Evolutionary conservation across 2,797 vertebrate species (phyloP).

Genomic region (Thripadectes ignobilis): DNA sequence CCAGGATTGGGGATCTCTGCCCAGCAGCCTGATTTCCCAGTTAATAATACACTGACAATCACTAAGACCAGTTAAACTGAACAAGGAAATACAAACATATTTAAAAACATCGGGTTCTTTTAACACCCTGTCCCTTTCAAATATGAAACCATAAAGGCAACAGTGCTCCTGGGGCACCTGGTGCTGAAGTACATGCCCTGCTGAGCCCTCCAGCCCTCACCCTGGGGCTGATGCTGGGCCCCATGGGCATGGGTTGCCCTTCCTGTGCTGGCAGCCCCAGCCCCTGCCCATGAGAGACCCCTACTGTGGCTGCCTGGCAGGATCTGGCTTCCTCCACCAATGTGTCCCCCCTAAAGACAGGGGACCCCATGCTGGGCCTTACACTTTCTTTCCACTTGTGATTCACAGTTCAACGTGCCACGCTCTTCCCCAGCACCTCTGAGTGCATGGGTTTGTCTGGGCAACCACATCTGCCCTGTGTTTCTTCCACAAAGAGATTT

Average conservation of each 20-base stretch:
- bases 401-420: background rate
- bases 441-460: background rate
- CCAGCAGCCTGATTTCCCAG: background rate
- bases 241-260: background rate
- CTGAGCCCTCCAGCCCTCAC: background rate
- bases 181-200: background rate
- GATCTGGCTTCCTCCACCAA: background rate
- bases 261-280: background rate
- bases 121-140: background rate
- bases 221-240: background rate
- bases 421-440: background rate
- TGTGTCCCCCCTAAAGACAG: accelerated
- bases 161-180: background rate
- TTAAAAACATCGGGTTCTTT: background rate
- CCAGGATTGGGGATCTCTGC: background rate
- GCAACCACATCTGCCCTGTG: background rate
- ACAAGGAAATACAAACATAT: background rate
- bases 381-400: background rate
- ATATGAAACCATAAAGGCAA: accelerated
- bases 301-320: background rate
- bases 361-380: background rate
- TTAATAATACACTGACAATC: conserved; percentile 2
- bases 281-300: background rate
- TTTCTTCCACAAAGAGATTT: background rate
- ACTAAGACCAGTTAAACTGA: conserved; percentile 7